These are phyloP conservation scores for Caenorhabditis latens DNA, from an alignment of 1,140 invertebrate species.

Conservation along the genomic window DNA sequence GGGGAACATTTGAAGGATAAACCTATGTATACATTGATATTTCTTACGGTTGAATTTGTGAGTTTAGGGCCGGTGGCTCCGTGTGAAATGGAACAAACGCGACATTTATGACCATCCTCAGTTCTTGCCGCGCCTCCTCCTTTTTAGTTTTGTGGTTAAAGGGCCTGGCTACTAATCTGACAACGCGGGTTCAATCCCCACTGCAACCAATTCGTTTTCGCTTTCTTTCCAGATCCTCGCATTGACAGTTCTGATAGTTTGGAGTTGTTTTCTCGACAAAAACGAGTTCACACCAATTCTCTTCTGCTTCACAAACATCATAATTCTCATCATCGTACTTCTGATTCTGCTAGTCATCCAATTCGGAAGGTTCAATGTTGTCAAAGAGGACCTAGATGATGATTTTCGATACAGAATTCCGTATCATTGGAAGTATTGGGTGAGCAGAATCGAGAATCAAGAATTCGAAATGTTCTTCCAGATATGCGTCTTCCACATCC, in stretches of 20 bases:
- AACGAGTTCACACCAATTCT: conserved; percentile 11
- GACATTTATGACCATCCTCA: no score
- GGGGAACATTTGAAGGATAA: conserved; percentile 37
- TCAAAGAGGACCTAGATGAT: conserved; percentile 10
- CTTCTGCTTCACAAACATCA: conserved; percentile 3
- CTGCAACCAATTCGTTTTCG: no score
- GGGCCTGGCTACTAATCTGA: no score
- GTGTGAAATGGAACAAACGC: no score
- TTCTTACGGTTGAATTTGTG: conserved; percentile 12
- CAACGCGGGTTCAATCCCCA: no score
- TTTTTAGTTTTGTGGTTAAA: no score
- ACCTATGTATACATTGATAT: conserved; percentile 28
- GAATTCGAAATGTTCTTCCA: not conserved
- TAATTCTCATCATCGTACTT: not conserved
- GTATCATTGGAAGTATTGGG: conserved; percentile 46
- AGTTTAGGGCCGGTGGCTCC: not conserved
- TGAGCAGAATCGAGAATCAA: not conserved
- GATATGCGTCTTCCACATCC: conserved; percentile 31
- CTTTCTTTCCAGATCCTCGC: not conserved
- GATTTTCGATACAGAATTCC: conserved; percentile 29
- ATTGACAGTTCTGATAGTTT: not conserved
- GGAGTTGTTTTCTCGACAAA: conserved; percentile 6
- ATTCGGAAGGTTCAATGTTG: conserved; percentile 39
- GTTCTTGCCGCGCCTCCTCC: no score
- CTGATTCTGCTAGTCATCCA: conserved; percentile 8